Evolutionary conservation across 53 echinoderm and acorn worm species (phyloP).

Genomic region (Pentamera pediparva): DNA sequence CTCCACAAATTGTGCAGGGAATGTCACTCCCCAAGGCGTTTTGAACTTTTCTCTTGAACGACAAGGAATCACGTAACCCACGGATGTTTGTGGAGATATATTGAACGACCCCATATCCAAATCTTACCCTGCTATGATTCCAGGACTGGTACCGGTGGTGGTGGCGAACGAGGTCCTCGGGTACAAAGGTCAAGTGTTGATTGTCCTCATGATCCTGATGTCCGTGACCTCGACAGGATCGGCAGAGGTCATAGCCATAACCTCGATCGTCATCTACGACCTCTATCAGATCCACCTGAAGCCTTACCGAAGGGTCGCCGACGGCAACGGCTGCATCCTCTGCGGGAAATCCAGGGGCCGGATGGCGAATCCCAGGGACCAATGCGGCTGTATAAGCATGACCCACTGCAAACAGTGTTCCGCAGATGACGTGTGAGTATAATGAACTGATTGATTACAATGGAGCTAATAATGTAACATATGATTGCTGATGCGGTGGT

Average conservation of each 20-base stretch:
- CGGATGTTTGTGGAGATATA: no score
- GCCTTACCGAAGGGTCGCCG: slow-evolving; percentile 70
- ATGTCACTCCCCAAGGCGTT: no score
- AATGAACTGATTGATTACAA: no score
- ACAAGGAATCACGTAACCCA: no score
- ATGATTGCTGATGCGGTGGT: no score
- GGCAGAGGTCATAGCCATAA: slow-evolving; percentile 94
- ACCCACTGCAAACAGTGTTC: slow-evolving; percentile 54
- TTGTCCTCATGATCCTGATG: slow-evolving; percentile 85
- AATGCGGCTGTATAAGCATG: slow-evolving; percentile 80
- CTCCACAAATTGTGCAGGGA: no score
- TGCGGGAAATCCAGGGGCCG: slow-evolving; percentile 90
- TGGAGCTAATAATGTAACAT: no score
- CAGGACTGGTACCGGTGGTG: slow-evolving; percentile 77
- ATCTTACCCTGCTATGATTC: no score
- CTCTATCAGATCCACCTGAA: slow-evolving; percentile 88
- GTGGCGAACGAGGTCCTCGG: slow-evolving; percentile 82
- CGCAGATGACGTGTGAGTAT: slow-evolving; percentile 55
- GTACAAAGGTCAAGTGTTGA: slow-evolving; percentile 61
- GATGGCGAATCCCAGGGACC: slow-evolving; percentile 76
- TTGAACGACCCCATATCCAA: no score
- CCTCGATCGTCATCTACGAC: slow-evolving; percentile 89
- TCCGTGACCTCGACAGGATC: slow-evolving; percentile 97
- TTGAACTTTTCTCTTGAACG: no score
- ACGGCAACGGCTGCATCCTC: slow-evolving; percentile 78